phyloP scores from a whole-genome alignment of 1,140 invertebrate species.

The Dryas iulia region DNA sequence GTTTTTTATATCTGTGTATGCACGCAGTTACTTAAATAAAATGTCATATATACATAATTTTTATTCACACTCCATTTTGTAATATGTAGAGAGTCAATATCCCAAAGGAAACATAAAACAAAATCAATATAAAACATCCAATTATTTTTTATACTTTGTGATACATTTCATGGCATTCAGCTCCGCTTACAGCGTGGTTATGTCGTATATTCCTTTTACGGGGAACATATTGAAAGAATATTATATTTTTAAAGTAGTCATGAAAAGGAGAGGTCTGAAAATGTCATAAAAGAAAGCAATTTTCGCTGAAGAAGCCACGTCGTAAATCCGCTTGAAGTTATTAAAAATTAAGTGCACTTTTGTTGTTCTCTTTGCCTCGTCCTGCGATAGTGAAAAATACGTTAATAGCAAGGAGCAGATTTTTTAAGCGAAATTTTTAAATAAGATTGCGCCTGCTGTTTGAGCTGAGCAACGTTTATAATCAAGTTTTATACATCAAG shows the following conservation, averaged over 20 bases:
- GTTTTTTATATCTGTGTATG: no score
- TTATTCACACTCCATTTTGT: no score
- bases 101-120: not conserved
- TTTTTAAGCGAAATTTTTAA: not conserved
- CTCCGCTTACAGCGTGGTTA: not conserved
- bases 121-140: not conserved
- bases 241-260: conserved; percentile 34
- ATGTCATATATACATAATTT: no score
- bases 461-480: not conserved
- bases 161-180: not conserved
- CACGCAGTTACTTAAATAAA: no score
- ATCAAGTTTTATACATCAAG: not conserved
- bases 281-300: conserved; percentile 59
- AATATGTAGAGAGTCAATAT: no score
- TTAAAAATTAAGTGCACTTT: conserved; percentile 54
- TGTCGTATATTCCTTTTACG: conserved; percentile 18
- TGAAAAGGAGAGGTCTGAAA: conserved; percentile 36
- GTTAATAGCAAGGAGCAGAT: not conserved
- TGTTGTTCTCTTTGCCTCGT: conserved; percentile 44
- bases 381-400: conserved; percentile 17
- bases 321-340: conserved; percentile 52
- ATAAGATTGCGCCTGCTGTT: not conserved
- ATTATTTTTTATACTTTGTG: conserved; percentile 1
- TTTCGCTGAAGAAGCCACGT: conserved; percentile 46
- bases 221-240: conserved; percentile 24